These are phyloP conservation scores for Burhinus bistriatus DNA, from an alignment of 2,113 vertebrate genomes.

Conservation along the genomic window DNA sequence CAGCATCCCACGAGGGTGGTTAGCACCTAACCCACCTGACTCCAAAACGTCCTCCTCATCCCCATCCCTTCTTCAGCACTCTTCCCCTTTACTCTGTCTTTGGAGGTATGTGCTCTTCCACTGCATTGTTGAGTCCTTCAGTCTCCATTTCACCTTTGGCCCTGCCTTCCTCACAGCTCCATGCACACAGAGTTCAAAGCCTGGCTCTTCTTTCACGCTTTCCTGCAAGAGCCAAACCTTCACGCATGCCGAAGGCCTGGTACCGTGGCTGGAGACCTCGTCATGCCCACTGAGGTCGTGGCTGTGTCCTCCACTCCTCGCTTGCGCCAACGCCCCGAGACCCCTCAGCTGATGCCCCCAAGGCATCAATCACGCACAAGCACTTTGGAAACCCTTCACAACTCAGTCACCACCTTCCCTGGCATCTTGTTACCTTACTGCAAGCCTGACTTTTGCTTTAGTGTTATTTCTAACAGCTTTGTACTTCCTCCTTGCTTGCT, in stretches of 20 bases:
- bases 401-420: background rate
- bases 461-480: background rate
- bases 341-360: background rate
- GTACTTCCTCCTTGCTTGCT: background rate
- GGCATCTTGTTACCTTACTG: background rate
- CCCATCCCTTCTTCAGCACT: background rate
- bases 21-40: background rate
- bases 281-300: background rate
- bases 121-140: background rate
- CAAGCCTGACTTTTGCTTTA: background rate
- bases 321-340: background rate
- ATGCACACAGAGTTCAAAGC: background rate
- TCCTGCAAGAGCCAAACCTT: background rate
- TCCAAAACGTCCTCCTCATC: background rate
- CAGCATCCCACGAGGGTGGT: background rate
- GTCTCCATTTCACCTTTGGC: background rate
- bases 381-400: background rate
- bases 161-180: background rate
- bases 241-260: rapidly evolving
- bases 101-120: background rate
- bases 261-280: background rate
- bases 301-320: background rate
- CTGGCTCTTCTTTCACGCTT: background rate
- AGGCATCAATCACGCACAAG: background rate
- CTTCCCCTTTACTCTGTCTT: background rate